Evolutionary conservation across 1,140 invertebrate species (phyloP).

Genomic region (Bilobella aurantiaca): DNA sequence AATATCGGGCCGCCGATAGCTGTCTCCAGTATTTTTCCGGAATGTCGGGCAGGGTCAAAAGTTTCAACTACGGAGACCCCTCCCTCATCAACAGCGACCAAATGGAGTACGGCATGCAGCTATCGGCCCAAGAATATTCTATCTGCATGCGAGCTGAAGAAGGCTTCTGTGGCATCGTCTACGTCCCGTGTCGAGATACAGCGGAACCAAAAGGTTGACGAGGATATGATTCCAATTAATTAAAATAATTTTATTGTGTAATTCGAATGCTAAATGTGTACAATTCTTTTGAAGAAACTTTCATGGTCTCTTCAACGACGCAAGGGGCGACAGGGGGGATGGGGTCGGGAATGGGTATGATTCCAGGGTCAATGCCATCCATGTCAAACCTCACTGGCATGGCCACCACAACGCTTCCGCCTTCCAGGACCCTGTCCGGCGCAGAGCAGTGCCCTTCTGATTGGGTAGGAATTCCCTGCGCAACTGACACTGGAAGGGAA

Average conservation of each 20-base stretch:
- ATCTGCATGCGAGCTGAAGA: conserved; percentile 35
- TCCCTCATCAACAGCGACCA: conserved; percentile 16
- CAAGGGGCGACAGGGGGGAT: not conserved
- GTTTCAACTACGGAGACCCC: conserved; percentile 39
- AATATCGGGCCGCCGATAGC: conserved; percentile 56
- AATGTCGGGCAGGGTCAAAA: conserved; percentile 34
- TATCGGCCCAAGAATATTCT: conserved; percentile 36
- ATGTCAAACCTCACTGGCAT: not conserved
- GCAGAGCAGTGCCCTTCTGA: conserved; percentile 50
- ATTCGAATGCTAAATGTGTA: too few species aligned
- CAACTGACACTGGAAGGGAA: conserved; percentile 49
- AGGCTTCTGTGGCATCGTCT: conserved; percentile 35
- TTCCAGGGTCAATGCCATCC: not conserved
- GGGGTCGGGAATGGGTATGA: not conserved
- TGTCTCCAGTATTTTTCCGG: conserved; percentile 36
- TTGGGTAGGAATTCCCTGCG: conserved; percentile 65
- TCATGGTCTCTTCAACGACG: conserved; percentile 17
- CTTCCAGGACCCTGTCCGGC: conserved; percentile 28
- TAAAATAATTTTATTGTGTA: too few species aligned
- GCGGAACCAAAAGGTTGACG: conserved; percentile 27
- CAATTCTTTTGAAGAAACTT: conserved; percentile 26
- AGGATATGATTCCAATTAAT: too few species aligned
- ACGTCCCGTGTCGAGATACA: conserved; percentile 32
- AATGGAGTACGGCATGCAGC: conserved; percentile 29
- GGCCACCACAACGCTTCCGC: not conserved